Percentiles rank a stretch among this genome's conserved stretches.
phyloP scores from a whole-genome alignment of 2,888 invertebrate genomes.

The Drosophila anomalata region DNA sequence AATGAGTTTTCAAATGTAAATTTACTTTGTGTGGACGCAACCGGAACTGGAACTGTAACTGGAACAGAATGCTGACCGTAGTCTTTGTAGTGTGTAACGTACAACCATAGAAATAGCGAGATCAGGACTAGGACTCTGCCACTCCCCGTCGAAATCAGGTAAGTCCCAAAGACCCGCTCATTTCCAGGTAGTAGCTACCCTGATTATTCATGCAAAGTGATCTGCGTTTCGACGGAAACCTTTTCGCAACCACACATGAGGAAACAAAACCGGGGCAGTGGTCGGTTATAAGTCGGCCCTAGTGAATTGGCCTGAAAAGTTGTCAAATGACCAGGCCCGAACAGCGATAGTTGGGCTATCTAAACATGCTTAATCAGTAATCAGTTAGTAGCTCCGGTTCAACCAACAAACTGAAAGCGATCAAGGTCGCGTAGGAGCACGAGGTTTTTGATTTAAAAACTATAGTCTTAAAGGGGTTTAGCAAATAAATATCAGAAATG shows the following conservation, averaged over 20 bases:
- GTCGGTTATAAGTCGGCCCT: not conserved
- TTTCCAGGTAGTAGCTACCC: constrained; percentile 18
- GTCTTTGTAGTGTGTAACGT: constrained; percentile 49
- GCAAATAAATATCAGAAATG: no score
- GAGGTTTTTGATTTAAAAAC: constrained; percentile 2
- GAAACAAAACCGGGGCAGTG: constrained; percentile 17
- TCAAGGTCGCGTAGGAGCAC: constrained; percentile 55
- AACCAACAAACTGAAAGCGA: constrained; percentile 51
- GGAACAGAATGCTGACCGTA: constrained; percentile 77
- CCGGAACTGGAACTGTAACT: constrained; percentile 67
- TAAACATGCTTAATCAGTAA: constrained; percentile 55
- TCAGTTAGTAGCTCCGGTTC: constrained; percentile 23
- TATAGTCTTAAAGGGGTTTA: no score
- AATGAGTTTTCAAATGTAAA: constrained; percentile 51
- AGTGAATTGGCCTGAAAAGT: constrained; percentile 19
- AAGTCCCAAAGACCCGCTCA: constrained; percentile 3
- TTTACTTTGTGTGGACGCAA: constrained; percentile 49
- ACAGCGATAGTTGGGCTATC: constrained; percentile 30
- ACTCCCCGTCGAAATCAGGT: constrained; percentile 35
- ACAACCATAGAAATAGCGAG: constrained; percentile 41
- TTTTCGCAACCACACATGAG: constrained; percentile 38
- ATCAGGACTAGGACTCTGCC: constrained; percentile 34
- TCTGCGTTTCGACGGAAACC: constrained; percentile 34
- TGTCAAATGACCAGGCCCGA: constrained; percentile 28
- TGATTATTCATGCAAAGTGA: constrained; percentile 37